Base-by-base conservation (phyloP, 2,113 vertebrate species). In the Gymnogyps californianus region DNA sequence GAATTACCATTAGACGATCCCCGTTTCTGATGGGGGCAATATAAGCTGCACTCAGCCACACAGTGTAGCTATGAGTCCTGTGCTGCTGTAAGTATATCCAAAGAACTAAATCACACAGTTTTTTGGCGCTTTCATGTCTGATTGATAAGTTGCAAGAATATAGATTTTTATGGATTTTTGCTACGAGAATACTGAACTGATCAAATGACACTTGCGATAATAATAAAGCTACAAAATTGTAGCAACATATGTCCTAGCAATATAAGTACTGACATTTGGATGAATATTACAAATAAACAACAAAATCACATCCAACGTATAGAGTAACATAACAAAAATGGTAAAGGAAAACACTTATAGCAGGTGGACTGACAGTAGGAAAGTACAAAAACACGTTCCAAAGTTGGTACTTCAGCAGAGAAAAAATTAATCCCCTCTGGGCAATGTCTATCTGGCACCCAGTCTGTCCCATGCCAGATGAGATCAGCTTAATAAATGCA, bases 21-120 rank as follows among this genome's bases (percentile, higher is more conserved):
- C 2, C 1, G 21, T 46, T 78, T 78, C 65, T 69, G 34, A 52
- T 0, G 0, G 8, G 8, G 10, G 2, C 3, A 1, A 21, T 67
- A 32, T 36, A 62, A 81, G 17, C 28, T 0, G 0, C 9, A 2
- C 22, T 85, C 28, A 57, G 25, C 32, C 16, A 25, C 2, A 0
- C 0, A 0, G 25, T 59, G 10, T 28, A 59, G 7, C 22, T 74
- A 10, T 0, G 1, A 58, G 34, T 74, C 49, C 34, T 75, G 32
- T 8, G 4, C 21, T 46, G 8, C 36, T 46, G 10, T 42, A 61
- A 49, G 10, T 36, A 46, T 19, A 52, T 3, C 2, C 9, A 36
- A 54, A 84, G 21, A 62, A 20, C 51, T 46, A 46, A 72, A 66
- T 32, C 29, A 52, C 20, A 61, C 10, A 7, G 21, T 3, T 22